Base-by-base conservation (phyloP, 2,797 vertebrate species). In the Oreochromis mossambicus region DNA sequence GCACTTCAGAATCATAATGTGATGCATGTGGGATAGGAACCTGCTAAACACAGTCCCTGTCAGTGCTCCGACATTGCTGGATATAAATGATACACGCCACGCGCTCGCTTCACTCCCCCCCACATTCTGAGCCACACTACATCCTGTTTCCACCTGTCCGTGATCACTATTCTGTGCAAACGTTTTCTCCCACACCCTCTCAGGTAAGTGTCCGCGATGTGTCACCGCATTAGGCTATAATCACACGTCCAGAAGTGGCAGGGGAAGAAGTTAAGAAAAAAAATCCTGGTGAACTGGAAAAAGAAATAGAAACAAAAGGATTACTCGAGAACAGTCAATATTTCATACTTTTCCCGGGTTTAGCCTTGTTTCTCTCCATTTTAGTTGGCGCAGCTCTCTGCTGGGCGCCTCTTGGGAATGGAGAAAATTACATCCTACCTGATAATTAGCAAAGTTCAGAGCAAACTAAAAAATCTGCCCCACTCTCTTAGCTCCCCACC, bases 401-500 rank as follows among this genome's bases (percentile, higher is more conserved):
- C 94, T 88, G 91, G 91, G 88, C 56, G 91, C 93, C 96, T 95
- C 96, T 81, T 88, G 96, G 95, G 96, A 96, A 87, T 81, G 46
- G 85, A 93, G 95, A 91, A 96, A 96, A 97, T 96, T 96, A 97
- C 95, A 94, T 95, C 95, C 95, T 96, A 96, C 95, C 96, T 96
- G 95, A 96, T 97, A 97, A 97, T 97, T 97, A 97, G 96, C 95
- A 95, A 97, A 96, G 96, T 96, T 97, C 94, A 95, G 93, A 95
- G 94, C 95, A 94, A 95, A 96, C 95, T 95, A 95, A 95, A 66
- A 63, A 97, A 95, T 95, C 92, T 90, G 92, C 89, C 91, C 92
- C 83, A 51, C 90, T 95, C 94, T 91, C 93, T 92, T 70, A 87
- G 92, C 90, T 94, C 92, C 94, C 92, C 89, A 89, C 93, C 94